Evolutionary conservation across 2,888 invertebrate species (phyloP), one percentile per base, ranked within the genome.

Genomic region (Mythimna albipuncta): DNA sequence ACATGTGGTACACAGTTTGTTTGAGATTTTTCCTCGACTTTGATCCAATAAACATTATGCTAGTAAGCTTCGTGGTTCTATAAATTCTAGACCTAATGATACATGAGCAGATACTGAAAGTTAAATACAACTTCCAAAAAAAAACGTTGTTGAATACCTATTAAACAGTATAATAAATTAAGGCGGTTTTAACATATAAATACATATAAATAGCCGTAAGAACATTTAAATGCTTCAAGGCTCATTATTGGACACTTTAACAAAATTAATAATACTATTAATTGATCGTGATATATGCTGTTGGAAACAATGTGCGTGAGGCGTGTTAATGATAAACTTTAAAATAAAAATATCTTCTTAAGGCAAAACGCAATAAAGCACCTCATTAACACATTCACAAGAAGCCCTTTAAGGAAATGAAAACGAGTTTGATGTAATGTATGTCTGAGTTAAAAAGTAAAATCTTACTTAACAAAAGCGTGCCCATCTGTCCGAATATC

Each of bases 1-100:
- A 84, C 87, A 84, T 85, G 86, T 88, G 85, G 16, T 41, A 52
- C 9, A n/a, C 6, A 26, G 11, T 69, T 59, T 32, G 21, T 55
- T 55, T 6, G 38, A 58, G 21, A 50, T 44, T 41, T 70, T 83
- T 65, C 62, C 13, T 57, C 70, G 81, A 68, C 55, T 59, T 75
- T 83, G 69, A 79, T 66, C 61, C 6, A 58, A 21, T 54, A 26
- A 61, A n/a, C n/a, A 6, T 50, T 35, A 0, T 7, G 7, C 5
- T 11, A 13, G 7, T n/a, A 26, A 4, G 21, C 21, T 72, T 63
- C n/a, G 41, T 64, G 1, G 19, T 58, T 41, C 2, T 64, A 52
- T 2, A 1, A 4, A 55, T 50, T 58, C 2, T n/a, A 50, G 26
- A 38, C n/a, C 32, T 4, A 58, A 52, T 52, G 41, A 2, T 52